Conservation (phyloP, 2,888 invertebrate genomes). For the Macroteleia sp. region DNA sequence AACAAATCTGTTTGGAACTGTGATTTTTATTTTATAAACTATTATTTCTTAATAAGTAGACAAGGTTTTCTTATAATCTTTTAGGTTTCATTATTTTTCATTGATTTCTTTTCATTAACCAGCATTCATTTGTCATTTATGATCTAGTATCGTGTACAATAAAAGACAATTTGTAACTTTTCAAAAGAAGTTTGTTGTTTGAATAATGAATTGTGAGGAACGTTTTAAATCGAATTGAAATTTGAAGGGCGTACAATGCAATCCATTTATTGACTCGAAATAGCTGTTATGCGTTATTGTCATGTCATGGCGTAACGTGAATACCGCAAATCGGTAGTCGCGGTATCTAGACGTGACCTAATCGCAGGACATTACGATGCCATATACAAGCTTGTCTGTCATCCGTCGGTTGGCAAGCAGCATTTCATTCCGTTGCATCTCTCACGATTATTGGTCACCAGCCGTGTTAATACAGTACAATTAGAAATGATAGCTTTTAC, state of each 20-base stretch:
- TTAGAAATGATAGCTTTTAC: constrained; percentile 58
- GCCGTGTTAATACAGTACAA: constrained; percentile 49
- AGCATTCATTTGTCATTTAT: no score
- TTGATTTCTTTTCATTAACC: no score
- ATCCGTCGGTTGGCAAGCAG: constrained; percentile 39
- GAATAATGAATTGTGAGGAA: neutral
- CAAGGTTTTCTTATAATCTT: no score
- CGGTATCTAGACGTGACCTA: constrained; percentile 60
- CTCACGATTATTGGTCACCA: constrained; percentile 56
- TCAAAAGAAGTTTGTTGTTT: no score
- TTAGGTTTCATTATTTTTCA: no score
- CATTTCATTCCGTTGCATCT: constrained; percentile 56
- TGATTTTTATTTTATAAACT: no score
- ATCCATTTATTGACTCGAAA: constrained; percentile 40
- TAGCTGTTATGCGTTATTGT: constrained; percentile 54
- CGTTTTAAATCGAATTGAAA: constrained; percentile 8
- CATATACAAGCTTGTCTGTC: constrained; percentile 55
- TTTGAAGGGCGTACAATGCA: constrained; percentile 28
- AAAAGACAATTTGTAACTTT: no score
- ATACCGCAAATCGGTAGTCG: constrained; percentile 53
- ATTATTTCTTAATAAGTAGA: no score
- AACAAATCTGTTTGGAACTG: no score
- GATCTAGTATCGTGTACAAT: no score
- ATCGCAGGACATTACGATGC: constrained; percentile 57
- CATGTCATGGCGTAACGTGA: constrained; percentile 43